Base-by-base conservation (phyloP, 2,113 vertebrate genomes). In the Embiotoca jacksoni region DNA sequence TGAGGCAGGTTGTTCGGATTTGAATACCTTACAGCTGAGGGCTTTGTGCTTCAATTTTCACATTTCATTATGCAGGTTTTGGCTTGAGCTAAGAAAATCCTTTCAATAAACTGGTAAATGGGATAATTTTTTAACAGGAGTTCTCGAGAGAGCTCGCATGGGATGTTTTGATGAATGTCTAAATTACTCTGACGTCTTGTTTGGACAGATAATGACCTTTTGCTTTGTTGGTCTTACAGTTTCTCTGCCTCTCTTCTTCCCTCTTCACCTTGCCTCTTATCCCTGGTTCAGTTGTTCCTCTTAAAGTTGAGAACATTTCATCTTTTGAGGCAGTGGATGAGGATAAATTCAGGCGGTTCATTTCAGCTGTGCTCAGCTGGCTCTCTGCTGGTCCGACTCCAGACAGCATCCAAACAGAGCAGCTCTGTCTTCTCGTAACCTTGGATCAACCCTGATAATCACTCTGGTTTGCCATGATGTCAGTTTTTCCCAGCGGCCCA, bases 381-480 rank as follows among this genome's bases (percentile, higher is more conserved):
- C 60, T 46, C 60, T 59, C 50, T 59, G 53, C 59, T 65, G 73
- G 13, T 76, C 77, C 3, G 37, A 66, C 30, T 72, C 79, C 41
- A 44, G 3, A 44, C 41, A 44, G 41, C 41, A 44, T 44, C 41
- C 77, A 72, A 68, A 89, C 85, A 89, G 73, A 79, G 15, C 30
- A 76, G 13, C 47, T 77, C 75, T 82, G 85, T 88, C 65, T 91
- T 79, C 72, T 13, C 1, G 0, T 2, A 41, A 61, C 59, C 65
- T 71, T 53, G 5, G 41, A 59, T 65, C 49, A 50, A 41, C 2
- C 53, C 57, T 4, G 56, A 60, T 60, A 32, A 54, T 75, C 44
- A 41, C 63, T 62, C 59, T 36, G 23, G 2, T 67, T 83, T 55
- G 31, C 78, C 56, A 71, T 79, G 79, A 88, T 80, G 73, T 78